Evolutionary conservation across 2,888 invertebrate genomes (phyloP).

Genomic region (Harmothoe impar): DNA sequence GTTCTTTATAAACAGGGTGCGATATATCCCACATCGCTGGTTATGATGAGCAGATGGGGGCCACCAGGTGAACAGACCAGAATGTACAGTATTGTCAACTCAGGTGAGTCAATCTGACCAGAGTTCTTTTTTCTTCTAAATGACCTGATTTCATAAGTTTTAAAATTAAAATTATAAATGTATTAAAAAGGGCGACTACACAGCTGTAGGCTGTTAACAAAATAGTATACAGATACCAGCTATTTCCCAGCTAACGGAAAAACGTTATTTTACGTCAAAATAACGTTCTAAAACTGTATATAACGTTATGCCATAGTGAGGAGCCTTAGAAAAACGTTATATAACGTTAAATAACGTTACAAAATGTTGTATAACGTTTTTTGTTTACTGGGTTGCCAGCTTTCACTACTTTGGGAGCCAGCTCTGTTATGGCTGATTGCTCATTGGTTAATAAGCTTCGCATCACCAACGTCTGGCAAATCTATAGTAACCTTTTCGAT

Average conservation of each 20-base stretch:
- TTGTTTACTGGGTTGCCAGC: too few species aligned
- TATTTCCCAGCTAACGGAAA: too few species aligned
- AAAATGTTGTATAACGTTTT: too few species aligned
- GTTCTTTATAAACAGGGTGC: not conserved
- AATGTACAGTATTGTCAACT: constrained; percentile 14
- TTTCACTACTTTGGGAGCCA: not conserved
- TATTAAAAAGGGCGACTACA: not conserved
- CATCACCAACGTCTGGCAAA: too few species aligned
- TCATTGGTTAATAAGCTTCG: too few species aligned
- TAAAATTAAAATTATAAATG: not conserved
- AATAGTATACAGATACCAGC: not conserved
- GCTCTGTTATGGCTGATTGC: not conserved
- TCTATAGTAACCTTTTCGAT: too few species aligned
- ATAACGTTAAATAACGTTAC: too few species aligned
- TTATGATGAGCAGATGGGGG: constrained; percentile 63
- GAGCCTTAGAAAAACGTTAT: too few species aligned
- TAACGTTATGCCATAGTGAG: too few species aligned
- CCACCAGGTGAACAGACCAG: constrained; percentile 59
- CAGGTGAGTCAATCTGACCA: not conserved
- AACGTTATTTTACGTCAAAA: too few species aligned
- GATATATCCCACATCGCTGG: constrained; percentile 3
- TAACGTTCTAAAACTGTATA: too few species aligned
- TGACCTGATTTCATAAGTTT: not conserved
- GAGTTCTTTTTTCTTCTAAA: too few species aligned
- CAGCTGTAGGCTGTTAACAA: not conserved